These are phyloP conservation scores for Crocuta crocuta DNA, from an alignment of 2,113 vertebrate genomes.

Conservation along the genomic window DNA sequence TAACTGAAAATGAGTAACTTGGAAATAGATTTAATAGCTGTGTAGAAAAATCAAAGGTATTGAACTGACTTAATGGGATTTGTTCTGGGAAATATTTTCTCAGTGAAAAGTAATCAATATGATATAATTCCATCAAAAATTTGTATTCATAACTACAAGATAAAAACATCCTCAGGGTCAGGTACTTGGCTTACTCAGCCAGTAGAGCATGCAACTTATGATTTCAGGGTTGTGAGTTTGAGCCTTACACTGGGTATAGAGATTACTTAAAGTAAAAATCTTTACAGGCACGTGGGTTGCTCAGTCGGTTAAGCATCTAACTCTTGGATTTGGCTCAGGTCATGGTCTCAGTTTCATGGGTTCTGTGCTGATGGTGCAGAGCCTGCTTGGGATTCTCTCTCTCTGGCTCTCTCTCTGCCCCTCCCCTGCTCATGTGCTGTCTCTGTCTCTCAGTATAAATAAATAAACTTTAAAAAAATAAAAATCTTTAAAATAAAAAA, in stretches of 20 bases:
- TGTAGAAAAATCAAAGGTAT: conserved; percentile 56
- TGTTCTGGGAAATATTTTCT: conserved; percentile 54
- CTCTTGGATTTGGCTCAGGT: background rate
- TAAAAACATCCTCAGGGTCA: background rate
- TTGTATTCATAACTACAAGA: conserved; percentile 5
- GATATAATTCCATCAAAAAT: conserved; percentile 31
- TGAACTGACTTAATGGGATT: conserved; percentile 24
- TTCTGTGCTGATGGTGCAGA: background rate
- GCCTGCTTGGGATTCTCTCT: background rate
- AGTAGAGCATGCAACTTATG: background rate
- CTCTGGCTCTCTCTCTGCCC: background rate
- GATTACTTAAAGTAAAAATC: background rate
- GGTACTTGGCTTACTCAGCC: background rate
- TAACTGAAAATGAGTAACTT: conserved; percentile 46
- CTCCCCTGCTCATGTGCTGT: background rate
- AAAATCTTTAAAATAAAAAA: background rate
- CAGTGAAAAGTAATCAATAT: conserved; percentile 45
- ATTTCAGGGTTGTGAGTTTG: background rate
- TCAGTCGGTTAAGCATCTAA: background rate
- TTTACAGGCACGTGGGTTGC: background rate
- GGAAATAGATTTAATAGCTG: conserved; percentile 44
- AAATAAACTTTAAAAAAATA: background rate
- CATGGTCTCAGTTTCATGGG: background rate
- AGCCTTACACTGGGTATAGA: background rate
- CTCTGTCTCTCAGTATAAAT: background rate